A percentile compares a stretch with the other conserved stretches of the same genome.
These are phyloP conservation scores for Drosophila rufa DNA, from an alignment of 1,140 invertebrate genomes.

Conservation along the genomic window DNA sequence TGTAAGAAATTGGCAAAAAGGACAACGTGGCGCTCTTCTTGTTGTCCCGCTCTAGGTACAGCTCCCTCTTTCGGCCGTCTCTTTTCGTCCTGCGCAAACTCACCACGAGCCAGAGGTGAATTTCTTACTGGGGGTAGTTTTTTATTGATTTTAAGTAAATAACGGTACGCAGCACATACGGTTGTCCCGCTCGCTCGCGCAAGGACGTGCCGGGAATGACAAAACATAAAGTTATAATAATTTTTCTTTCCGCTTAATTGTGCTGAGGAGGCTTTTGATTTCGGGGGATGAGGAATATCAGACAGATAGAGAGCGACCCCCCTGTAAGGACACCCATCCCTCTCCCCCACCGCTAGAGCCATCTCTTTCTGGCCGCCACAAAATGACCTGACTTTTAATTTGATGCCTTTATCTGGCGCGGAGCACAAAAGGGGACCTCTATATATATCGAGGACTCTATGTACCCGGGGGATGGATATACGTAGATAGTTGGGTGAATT, in stretches of 20 bases:
- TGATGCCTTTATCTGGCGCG: conserved; percentile 76
- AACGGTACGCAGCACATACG: conserved; percentile 2
- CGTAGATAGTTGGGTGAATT: conserved; percentile 31
- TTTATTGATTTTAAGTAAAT: conserved; percentile 65
- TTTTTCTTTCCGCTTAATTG: conserved; percentile 85
- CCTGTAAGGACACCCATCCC: conserved; percentile 44
- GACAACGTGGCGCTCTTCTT: conserved; percentile 28
- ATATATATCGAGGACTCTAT: conserved; percentile 26
- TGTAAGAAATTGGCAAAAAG: conserved; percentile 63
- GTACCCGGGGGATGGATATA: conserved; percentile 15
- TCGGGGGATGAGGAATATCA: conserved; percentile 32
- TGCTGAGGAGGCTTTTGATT: conserved; percentile 22
- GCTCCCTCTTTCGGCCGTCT: conserved; percentile 17
- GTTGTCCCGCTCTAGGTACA: conserved; percentile 20
- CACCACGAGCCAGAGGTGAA: conserved; percentile 42
- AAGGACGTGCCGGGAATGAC: conserved; percentile 74
- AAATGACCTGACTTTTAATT: conserved; percentile 79
- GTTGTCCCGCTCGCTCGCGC: neutral
- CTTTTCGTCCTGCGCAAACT: conserved; percentile 35
- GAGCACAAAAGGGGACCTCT: conserved; percentile 43
- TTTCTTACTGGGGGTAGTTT: conserved; percentile 64
- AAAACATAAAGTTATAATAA: conserved; percentile 84
- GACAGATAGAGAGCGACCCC: conserved; percentile 66
- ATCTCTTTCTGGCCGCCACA: conserved; percentile 21
- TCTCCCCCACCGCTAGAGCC: conserved; percentile 5